Evolutionary conservation across 2,888 invertebrate species (phyloP), one percentile per base, ranked within the genome.

Genomic region (Cerastis rubricosa): DNA sequence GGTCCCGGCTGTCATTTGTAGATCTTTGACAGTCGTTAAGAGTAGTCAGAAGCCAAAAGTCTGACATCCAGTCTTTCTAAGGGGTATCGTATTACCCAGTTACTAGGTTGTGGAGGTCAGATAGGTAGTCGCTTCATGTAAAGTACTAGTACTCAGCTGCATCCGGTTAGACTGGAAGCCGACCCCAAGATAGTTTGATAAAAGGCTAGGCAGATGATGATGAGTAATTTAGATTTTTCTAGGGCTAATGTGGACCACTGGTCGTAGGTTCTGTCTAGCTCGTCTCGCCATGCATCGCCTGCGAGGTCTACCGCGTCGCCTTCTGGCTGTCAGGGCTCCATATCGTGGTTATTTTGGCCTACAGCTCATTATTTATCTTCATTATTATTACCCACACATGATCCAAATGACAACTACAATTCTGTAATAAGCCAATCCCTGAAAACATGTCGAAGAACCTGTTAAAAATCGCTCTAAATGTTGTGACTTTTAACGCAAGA

Each of bases 401-500:
- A 25, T 25, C 57, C 25, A 59, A 29, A 8, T 29, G 8, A 59
- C 59, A 29, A 8, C 59, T 59, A 29, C 29, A 25, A 25, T 57
- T 25, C 25, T 25, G 19, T 5, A 25, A 35, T 0, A 51, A 57
- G 1, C 14, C 29, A 57, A 59, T 43, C 1, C 2, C 17, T 29
- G 14, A 25, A 54, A 54, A 54, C 11, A 12, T n/a, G 25, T 59
- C 59, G 40, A 63, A n/a, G 19, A 61, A 35, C 5, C 29, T 7
- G 12, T 63, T 22, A 12, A 11, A 35, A 63, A 40, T 17, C 59
- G 1, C 17, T 29, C 25, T 57, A 25, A 73, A 71, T 25, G 9
- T 25, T 49, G 65, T 66, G 25, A 76, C n/a, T 59, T 67, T 65
- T 45, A 72, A n/a, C 11, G 29, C 29, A 77, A 78, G 74, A 74